Base-by-base conservation (phyloP, 2,888 invertebrate species). In the Yponomeuta evonymella region DNA sequence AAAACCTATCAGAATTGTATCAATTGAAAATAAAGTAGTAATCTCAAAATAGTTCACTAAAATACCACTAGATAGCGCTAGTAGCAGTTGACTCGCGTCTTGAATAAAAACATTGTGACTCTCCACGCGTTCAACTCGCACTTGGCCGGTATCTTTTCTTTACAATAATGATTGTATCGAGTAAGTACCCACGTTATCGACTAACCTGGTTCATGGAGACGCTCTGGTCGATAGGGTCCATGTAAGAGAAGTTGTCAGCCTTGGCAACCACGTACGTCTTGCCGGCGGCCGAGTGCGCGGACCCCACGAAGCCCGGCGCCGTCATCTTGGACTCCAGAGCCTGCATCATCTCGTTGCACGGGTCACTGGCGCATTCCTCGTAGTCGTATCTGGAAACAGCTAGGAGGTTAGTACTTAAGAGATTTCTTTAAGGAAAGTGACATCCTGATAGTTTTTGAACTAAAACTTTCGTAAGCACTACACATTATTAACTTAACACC, bases 241-340 rank as follows among this genome's bases (percentile, higher is more conserved):
- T 96, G 82, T 99, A 99, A 12, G 96, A 95, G 91, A 99, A 99
- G 93, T 99, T 98, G 83, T 99, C 99, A 0, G 96, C 96, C 70
- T 94, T 83, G 74, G 95, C 94, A 1, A 99, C 96, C 65, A 94
- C 94, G 83, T 97, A 99, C 0, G 93, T 93, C 88, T 97, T 96
- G 63, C 87, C 94, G 0, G 89, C 93, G 66, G 87, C 85, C 2
- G 89, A 79, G 79, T 93, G 94, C 63, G 86, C 80, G 67, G 94
- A 94, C 0, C 96, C 96, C 48, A 94, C 83, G 81, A 96, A 95
- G 12, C 90, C 93, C 0, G 94, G 82, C 36, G 93, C 93, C 0
- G 94, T 93, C 65, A 98, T 94, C 74, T 92, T 90, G 70, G 92
- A 88, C 83, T 98, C 97, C 75, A 99, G 90, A 70, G 94, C 93